Percentiles rank a stretch among this genome's conserved stretches.
Evolutionary conservation across 2,113 vertebrate genomes (phyloP).

Genomic region (Suricata suricatta): DNA sequence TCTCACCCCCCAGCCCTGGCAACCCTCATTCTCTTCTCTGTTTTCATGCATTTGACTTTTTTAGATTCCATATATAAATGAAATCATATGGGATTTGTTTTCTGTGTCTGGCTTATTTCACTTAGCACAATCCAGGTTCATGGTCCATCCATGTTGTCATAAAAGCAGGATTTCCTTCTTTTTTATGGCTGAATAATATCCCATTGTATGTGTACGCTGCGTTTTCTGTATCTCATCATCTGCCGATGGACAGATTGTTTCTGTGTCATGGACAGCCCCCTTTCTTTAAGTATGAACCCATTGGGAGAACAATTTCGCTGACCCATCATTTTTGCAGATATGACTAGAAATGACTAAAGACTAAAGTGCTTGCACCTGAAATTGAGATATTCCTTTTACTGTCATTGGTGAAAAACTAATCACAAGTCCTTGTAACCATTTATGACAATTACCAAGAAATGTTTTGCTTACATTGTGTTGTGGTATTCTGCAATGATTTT

Average conservation of each 20-base stretch:
- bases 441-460: background rate
- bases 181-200: background rate
- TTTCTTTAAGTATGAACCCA: background rate
- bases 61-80: background rate
- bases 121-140: background rate
- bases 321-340: background rate
- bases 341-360: background rate
- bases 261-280: background rate
- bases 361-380: conserved; percentile 13
- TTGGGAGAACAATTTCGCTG: background rate
- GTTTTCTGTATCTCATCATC: background rate
- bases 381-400: background rate
- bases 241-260: background rate
- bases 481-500: background rate
- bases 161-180: background rate
- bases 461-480: background rate
- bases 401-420: conserved; percentile 11
- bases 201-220: background rate
- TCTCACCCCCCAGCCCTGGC: background rate
- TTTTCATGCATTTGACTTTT: background rate
- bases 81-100: background rate
- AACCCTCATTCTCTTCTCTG: background rate
- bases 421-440: background rate
- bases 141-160: background rate
- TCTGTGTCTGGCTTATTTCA: background rate